A percentile compares a stretch with the other conserved stretches of the same genome.
These are phyloP conservation scores for Nomada goodeniana DNA, from an alignment of 2,888 invertebrate species.

Conservation along the genomic window DNA sequence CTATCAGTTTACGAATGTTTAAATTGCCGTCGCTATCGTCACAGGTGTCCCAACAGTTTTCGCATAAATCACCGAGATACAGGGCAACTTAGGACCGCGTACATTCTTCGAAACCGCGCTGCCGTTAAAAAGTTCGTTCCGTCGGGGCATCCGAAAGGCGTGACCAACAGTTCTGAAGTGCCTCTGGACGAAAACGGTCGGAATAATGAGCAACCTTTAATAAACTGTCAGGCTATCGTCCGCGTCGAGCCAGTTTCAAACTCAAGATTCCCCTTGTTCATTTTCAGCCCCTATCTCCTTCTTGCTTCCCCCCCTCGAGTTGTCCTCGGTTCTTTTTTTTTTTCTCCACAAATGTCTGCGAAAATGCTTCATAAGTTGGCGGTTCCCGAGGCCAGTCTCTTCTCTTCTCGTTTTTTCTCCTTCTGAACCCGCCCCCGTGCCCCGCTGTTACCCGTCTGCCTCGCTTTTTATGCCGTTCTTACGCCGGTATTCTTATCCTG, in stretches of 20 bases:
- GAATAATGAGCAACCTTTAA: constrained; percentile 71
- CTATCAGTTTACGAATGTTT: not conserved
- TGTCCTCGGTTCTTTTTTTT: constrained; percentile 19
- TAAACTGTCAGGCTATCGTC: constrained; percentile 69
- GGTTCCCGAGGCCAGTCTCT: constrained; percentile 57
- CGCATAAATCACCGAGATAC: not conserved
- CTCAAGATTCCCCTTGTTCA: constrained; percentile 40
- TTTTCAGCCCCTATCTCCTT: constrained; percentile 10
- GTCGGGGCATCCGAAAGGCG: constrained; percentile 12
- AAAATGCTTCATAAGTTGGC: constrained; percentile 66
- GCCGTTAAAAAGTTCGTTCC: constrained; percentile 12
- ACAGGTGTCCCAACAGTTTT: not conserved
- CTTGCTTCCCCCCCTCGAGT: not conserved
- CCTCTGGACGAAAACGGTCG: constrained; percentile 44
- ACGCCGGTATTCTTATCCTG: constrained; percentile 75
- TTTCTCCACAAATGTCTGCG: constrained; percentile 55
- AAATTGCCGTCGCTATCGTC: not conserved
- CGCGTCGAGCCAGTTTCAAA: constrained; percentile 55
- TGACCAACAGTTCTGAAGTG: constrained; percentile 18
- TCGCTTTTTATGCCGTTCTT: constrained; percentile 58
- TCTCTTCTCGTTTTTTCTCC: constrained; percentile 16
- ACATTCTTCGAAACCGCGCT: not conserved
- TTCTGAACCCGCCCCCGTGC: not conserved
- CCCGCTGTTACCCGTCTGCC: constrained; percentile 23
- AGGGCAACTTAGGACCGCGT: not conserved